phyloP scores from a whole-genome alignment of 2,797 vertebrate genomes.

The Petrocephalus sullivani region DNA sequence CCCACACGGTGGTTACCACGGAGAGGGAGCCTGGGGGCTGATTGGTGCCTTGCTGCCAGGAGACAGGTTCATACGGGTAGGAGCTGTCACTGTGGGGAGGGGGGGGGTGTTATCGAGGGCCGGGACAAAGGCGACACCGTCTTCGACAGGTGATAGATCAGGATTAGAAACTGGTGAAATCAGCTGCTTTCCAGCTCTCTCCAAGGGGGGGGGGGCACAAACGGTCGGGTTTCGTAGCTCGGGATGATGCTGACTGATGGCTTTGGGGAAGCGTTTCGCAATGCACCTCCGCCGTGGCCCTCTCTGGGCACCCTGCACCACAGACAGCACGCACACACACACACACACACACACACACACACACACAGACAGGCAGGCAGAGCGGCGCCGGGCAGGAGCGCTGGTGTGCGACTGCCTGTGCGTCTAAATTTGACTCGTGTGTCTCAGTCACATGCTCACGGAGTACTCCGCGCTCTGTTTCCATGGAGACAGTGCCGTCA shows the following conservation, averaged over 20 bases:
- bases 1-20: conserved; percentile 91
- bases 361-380: not conserved
- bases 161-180: not conserved
- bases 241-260: not conserved
- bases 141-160: not conserved
- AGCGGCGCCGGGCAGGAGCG: not conserved
- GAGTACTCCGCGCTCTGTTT: conserved; percentile 24
- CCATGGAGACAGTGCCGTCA: conserved; percentile 34
- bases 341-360: not conserved
- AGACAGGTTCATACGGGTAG: conserved; percentile 73
- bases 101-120: not conserved
- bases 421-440: conserved; percentile 17
- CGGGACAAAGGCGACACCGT: not conserved
- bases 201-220: too few species aligned
- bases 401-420: not conserved
- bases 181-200: not conserved
- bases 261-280: not conserved
- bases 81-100: conserved; percentile 71
- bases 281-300: not conserved
- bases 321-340: not conserved
- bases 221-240: not conserved
- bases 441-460: conserved; percentile 13
- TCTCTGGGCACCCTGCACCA: not conserved
- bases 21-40: conserved; percentile 85
- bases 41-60: conserved; percentile 78